Conservation (phyloP, 2,113 vertebrate genomes). For the Mormyrus lacerda region DNA sequence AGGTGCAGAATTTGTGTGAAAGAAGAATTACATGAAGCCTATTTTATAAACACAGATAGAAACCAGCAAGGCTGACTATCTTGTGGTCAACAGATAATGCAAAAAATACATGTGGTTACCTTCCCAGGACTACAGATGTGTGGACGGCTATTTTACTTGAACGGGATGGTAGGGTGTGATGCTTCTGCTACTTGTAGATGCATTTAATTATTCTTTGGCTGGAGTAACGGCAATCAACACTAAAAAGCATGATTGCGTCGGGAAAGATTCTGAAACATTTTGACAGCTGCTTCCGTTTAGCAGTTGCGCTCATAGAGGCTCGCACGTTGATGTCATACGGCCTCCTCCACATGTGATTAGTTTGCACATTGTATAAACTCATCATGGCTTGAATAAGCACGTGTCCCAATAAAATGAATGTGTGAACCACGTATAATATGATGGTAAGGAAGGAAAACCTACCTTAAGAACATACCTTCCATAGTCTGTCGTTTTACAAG, state of each 20-base stretch:
- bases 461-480: constrained; percentile 12
- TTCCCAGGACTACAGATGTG: neutral
- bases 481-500: fast-evolving
- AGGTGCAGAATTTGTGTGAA: neutral
- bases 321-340: neutral
- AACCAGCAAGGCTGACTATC: neutral
- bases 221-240: neutral
- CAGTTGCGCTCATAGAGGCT: neutral
- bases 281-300: neutral
- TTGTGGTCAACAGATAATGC: neutral
- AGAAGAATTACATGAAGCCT: neutral
- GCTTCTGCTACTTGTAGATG: neutral
- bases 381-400: neutral
- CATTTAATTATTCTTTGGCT: neutral
- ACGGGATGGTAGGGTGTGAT: neutral
- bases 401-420: neutral
- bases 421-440: neutral
- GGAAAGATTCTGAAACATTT: neutral
- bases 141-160: neutral
- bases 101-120: neutral
- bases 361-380: neutral
- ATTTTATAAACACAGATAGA: neutral
- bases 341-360: neutral
- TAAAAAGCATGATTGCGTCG: neutral
- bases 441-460: neutral